Evolutionary conservation across 2,113 vertebrate genomes (phyloP).

Genomic region (Pseudopodoces humilis): DNA sequence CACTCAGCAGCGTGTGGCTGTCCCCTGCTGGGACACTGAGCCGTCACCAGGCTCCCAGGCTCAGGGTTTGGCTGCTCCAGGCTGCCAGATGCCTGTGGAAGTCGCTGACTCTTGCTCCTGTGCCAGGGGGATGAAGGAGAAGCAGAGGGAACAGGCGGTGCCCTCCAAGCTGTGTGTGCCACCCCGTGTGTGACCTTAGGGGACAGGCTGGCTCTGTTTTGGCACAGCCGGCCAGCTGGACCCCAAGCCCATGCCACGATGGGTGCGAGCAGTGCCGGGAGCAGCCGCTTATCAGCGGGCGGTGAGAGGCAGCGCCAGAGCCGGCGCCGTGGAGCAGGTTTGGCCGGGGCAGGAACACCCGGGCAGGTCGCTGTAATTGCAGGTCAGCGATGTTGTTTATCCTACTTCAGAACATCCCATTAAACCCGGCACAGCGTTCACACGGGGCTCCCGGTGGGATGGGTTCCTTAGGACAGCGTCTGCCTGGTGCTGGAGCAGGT

Average conservation of each 20-base stretch:
- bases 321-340: constrained; percentile 61
- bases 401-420: not conserved
- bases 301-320: not conserved
- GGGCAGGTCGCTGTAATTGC: constrained; percentile 59
- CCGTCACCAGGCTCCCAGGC: not conserved
- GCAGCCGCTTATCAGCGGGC: not conserved
- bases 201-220: not conserved
- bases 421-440: not conserved
- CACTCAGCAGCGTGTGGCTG: not conserved
- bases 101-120: accelerated
- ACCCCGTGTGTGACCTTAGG: accelerated
- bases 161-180: not conserved
- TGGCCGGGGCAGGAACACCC: constrained; percentile 34
- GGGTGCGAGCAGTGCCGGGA: not conserved
- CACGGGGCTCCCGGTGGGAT: accelerated
- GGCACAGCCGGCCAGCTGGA: not conserved
- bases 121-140: not conserved
- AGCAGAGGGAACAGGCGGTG: accelerated
- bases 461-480: accelerated
- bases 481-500: accelerated
- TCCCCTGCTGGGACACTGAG: not conserved
- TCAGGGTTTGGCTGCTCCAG: not conserved
- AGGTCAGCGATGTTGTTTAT: constrained; percentile 58
- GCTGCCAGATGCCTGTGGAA: not conserved
- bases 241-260: accelerated